Base-by-base conservation (phyloP, 2,888 invertebrate genomes). In the Stenoptilia bipunctidactyla region DNA sequence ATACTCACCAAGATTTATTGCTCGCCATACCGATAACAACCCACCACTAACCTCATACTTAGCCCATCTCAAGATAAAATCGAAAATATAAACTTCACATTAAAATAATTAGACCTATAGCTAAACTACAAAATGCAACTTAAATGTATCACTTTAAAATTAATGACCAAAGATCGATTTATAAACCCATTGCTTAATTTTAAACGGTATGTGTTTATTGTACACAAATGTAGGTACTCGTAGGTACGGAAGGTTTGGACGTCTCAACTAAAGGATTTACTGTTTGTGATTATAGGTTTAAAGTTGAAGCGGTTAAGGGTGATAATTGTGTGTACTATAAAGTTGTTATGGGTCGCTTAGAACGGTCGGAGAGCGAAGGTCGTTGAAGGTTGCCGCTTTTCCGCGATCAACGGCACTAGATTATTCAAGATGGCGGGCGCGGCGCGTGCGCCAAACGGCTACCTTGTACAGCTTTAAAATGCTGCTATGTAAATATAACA, bases 331-430 rank as follows among this genome's bases (percentile, higher is more conserved):
- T 20, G 20, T 20, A 20, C 4, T 20, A 5, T 20, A 20, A 20
- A 20, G 20, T 20, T 5, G 20, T 66, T 68, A 48, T 49, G 52
- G 53, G 54, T 52, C 58, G 57, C 60, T 58, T 56, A 55, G 61
- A 56, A 59, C 71, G 76, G 76, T 74, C 70, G 77, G 70, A 72
- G 80, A 82, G 79, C 80, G 82, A 83, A 83, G 82, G 82, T 83
- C 82, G 82, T 80, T 82, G 80, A 83, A 82, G 82, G 80, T 79
- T 80, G 82, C 75, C 75, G 82, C 79, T 80, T 80, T 82, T 82
- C 80, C 82, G 80, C 80, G 80, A 79, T 80, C 80, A 76, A 75
- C 75, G 73, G 75, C 75, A 72, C 73, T 75, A 80, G 80, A 83
- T 83, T 73, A 76, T 72, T 75, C 77, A 80, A 80, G 72, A 79